A percentile compares a stretch with the other conserved stretches of the same genome.
phyloP scores from a whole-genome alignment of 64 coral and sea anemone genomes.

The Trachythela sp. region DNA sequence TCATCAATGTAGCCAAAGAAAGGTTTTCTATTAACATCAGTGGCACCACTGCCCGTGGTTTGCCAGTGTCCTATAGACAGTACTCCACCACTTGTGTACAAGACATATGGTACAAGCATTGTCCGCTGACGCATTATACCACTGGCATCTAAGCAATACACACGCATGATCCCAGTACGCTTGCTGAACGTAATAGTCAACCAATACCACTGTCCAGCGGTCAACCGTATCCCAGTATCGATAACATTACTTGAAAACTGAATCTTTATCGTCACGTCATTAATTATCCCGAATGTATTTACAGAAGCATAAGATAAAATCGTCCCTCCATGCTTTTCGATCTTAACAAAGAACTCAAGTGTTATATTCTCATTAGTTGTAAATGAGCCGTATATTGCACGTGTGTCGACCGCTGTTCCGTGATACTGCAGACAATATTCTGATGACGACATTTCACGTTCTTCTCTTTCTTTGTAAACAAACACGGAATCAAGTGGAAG shows the following conservation, averaged over 20 bases:
- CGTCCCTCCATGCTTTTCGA: slow-evolving; percentile 58
- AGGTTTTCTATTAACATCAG: slow-evolving; percentile 62
- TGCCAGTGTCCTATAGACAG: slow-evolving; percentile 83
- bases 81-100: slow-evolving; percentile 56
- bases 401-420: slow-evolving; percentile 56
- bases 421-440: slow-evolving; percentile 74
- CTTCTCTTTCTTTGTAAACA: slow-evolving; percentile 59
- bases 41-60: slow-evolving; percentile 45
- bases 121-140: slow-evolving; percentile 51
- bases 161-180: slow-evolving; percentile 53
- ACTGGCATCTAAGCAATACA: slow-evolving; percentile 56
- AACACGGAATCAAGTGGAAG: slow-evolving; percentile 60
- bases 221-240: slow-evolving; percentile 57
- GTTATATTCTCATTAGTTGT: slow-evolving; percentile 56
- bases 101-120: slow-evolving; percentile 53
- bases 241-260: slow-evolving; percentile 49
- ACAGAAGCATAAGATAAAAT: slow-evolving; percentile 73
- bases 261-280: slow-evolving; percentile 68
- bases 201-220: slow-evolving; percentile 59
- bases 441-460: slow-evolving; percentile 40
- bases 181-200: slow-evolving; percentile 66
- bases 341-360: slow-evolving; percentile 73
- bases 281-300: slow-evolving; percentile 76
- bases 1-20: slow-evolving; percentile 88
- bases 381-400: slow-evolving; percentile 37